phyloP scores from a whole-genome alignment of 2,113 vertebrate genomes.

The Scalopus aquaticus region DNA sequence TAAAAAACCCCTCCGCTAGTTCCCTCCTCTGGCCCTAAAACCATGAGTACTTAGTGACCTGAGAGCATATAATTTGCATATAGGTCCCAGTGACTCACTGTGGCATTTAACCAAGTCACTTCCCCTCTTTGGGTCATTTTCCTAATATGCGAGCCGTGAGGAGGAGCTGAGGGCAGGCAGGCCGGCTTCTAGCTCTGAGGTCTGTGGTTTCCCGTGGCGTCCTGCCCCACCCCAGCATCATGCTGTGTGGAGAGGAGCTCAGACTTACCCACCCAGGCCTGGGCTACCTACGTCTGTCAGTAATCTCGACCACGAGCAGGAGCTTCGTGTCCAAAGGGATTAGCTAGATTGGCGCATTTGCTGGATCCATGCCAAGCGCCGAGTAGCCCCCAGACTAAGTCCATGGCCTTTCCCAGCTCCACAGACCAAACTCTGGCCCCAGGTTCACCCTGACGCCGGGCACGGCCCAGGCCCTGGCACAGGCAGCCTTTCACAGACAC shows the following conservation, averaged over 20 bases:
- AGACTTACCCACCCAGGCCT: not conserved
- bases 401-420: not conserved
- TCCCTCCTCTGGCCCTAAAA: not conserved
- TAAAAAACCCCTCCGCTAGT: not conserved
- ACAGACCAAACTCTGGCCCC: no score
- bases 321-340: not conserved
- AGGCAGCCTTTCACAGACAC: accelerated
- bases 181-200: not conserved
- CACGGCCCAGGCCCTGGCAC: not conserved
- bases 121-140: slow-evolving; percentile 53
- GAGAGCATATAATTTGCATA: slow-evolving; percentile 47
- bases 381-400: not conserved
- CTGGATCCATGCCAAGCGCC: not conserved
- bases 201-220: not conserved
- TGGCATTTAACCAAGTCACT: slow-evolving; percentile 50
- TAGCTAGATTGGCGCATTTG: accelerated
- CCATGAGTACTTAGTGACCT: not conserved
- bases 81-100: slow-evolving; percentile 59
- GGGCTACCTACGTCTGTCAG: not conserved
- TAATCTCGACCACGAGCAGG: not conserved
- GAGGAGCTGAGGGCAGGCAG: not conserved
- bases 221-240: not conserved
- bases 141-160: not conserved
- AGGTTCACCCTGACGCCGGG: no score
- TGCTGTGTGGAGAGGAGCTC: not conserved